Percentiles rank a stretch among this genome's conserved stretches.
These are phyloP conservation scores for Rapana venosa DNA, from an alignment of 2,888 invertebrate species.

Conservation along the genomic window DNA sequence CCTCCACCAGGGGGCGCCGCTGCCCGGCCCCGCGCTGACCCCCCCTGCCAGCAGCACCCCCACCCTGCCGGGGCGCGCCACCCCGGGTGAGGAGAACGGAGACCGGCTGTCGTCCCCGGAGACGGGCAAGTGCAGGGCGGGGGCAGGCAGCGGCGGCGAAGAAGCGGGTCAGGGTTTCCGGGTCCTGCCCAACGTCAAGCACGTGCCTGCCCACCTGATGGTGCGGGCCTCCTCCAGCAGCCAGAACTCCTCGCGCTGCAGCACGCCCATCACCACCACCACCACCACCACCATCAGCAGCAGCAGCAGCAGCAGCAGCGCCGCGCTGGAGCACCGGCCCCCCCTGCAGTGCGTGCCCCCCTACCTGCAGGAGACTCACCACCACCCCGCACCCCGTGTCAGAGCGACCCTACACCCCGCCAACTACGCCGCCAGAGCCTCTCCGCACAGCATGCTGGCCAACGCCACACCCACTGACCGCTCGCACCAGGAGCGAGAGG, in stretches of 20 bases:
- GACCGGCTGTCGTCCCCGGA: slow-evolving; percentile 37
- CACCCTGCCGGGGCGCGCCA: not conserved
- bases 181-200: slow-evolving; percentile 72
- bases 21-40: slow-evolving; percentile 16
- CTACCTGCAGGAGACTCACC: slow-evolving; percentile 44
- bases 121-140: slow-evolving; percentile 37
- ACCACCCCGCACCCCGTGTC: slow-evolving; percentile 33
- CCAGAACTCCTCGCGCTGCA: slow-evolving; percentile 55
- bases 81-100: slow-evolving; percentile 19
- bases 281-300: too few relatives aligned
- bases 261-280: slow-evolving; percentile 50
- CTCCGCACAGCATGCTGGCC: slow-evolving; percentile 14
- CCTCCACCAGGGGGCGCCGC: slow-evolving; percentile 27
- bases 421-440: slow-evolving; percentile 45
- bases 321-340: slow-evolving; percentile 40
- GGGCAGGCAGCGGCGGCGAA: slow-evolving; percentile 41
- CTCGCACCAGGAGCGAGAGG: slow-evolving; percentile 25
- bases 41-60: slow-evolving; percentile 9
- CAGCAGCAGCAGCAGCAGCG: slow-evolving; percentile 40
- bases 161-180: slow-evolving; percentile 63
- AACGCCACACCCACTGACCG: slow-evolving; percentile 29
- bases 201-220: slow-evolving; percentile 67
- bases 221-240: slow-evolving; percentile 48
- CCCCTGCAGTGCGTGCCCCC: slow-evolving; percentile 20
- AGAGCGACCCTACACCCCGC: slow-evolving; percentile 53